Percentiles rank a stretch among this genome's conserved stretches.
Evolutionary conservation across 1,140 invertebrate genomes (phyloP).

Genomic region (Calephelis nemesis): DNA sequence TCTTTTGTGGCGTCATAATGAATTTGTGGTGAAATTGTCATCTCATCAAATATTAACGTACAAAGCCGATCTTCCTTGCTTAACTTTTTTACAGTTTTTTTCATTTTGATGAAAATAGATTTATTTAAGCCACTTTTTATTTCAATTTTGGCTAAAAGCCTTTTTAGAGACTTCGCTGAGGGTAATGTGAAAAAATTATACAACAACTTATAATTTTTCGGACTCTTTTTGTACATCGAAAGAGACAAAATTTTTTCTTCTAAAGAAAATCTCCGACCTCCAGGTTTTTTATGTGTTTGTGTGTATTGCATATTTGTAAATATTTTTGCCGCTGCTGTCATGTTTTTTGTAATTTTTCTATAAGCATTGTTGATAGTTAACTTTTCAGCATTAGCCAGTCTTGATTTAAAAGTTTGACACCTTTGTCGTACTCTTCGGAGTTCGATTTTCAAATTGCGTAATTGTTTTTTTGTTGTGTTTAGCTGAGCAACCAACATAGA

Average conservation of each 20-base stretch:
- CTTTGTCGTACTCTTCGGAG: too few relatives aligned
- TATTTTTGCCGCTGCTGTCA: background rate
- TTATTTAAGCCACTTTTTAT: background rate
- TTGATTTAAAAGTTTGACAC: too few relatives aligned
- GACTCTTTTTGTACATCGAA: background rate
- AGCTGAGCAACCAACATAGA: too few relatives aligned
- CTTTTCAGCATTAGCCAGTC: too few relatives aligned
- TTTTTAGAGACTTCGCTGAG: background rate
- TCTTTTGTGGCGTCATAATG: background rate
- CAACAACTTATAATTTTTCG: background rate
- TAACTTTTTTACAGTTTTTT: too few relatives aligned
- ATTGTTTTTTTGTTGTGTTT: too few relatives aligned
- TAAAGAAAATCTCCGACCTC: background rate
- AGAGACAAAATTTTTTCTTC: background rate
- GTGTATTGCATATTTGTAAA: background rate
- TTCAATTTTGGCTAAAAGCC: background rate
- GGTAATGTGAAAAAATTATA: background rate
- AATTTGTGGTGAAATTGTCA: background rate
- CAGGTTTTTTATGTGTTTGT: background rate
- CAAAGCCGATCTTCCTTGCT: background rate
- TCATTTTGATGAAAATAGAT: background rate
- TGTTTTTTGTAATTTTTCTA: background rate
- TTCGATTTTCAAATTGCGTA: too few relatives aligned
- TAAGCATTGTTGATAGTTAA: background rate
- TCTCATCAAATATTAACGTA: background rate